phyloP scores from a whole-genome alignment of 1,140 invertebrate species.

The Steinernema khuongi region DNA sequence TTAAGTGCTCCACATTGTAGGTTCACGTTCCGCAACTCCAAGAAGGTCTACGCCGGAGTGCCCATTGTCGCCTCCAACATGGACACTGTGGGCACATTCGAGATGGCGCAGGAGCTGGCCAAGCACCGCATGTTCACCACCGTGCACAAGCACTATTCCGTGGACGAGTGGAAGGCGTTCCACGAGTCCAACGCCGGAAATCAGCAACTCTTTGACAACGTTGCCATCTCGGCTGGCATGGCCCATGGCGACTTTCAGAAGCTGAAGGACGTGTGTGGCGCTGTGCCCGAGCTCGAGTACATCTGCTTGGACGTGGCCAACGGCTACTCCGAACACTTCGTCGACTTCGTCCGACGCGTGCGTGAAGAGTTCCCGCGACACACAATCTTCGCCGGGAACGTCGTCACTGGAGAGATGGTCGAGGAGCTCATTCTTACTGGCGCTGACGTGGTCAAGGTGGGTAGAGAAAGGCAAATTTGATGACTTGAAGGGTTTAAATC shows the following conservation, averaged over 20 bases:
- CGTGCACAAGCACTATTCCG: conserved; percentile 82
- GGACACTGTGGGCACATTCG: conserved; percentile 91
- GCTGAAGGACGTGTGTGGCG: conserved; percentile 68
- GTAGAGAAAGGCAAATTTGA: conserved; percentile 83
- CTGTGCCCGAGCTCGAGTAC: conserved; percentile 70
- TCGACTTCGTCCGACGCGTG: conserved; percentile 78
- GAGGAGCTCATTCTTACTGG: conserved; percentile 86
- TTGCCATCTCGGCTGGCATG: conserved; percentile 80
- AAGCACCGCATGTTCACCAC: conserved; percentile 81
- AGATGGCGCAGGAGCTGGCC: conserved; percentile 78
- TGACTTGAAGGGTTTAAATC: no score
- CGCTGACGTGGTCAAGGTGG: conserved; percentile 84
- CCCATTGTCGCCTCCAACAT: conserved; percentile 92
- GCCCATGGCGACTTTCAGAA: conserved; percentile 74
- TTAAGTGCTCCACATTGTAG: conserved; percentile 58
- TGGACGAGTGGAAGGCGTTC: conserved; percentile 51
- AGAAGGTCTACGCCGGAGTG: conserved; percentile 74
- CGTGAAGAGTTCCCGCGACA: conserved; percentile 73
- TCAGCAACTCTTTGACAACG: conserved; percentile 62
- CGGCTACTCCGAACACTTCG: conserved; percentile 88
- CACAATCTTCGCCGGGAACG: conserved; percentile 84
- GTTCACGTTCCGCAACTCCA: conserved; percentile 82
- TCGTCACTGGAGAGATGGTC: conserved; percentile 93
- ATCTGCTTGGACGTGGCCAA: conserved; percentile 94
- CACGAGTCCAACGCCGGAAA: background rate